phyloP scores from a whole-genome alignment of 2,113 vertebrate genomes.

The Sorex araneus region DNA sequence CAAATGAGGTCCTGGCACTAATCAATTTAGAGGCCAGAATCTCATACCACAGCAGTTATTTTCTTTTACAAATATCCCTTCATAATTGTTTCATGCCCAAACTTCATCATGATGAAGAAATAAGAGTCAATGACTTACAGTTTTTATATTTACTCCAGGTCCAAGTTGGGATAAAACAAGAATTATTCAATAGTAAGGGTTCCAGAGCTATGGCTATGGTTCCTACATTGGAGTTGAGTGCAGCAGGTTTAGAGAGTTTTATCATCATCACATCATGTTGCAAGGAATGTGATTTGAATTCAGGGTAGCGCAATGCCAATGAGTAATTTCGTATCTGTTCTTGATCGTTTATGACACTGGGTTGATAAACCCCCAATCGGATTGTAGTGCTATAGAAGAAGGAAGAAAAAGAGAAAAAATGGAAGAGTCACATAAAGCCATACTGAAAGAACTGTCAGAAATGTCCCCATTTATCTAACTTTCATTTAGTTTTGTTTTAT shows the following conservation, averaged over 20 bases:
- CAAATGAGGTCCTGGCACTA: neutral
- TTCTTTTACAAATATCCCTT: neutral
- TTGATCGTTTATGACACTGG: constrained; percentile 46
- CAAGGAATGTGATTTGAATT: constrained; percentile 82
- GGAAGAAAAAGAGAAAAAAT: neutral
- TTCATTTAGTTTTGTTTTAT: too few species aligned
- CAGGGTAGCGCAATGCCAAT: constrained; percentile 70
- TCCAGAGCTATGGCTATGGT: constrained; percentile 76
- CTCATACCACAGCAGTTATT: neutral
- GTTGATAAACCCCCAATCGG: constrained; percentile 71
- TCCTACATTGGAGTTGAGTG: constrained; percentile 65
- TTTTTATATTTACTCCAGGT: constrained; percentile 73
- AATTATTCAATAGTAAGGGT: neutral
- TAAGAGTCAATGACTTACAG: constrained; percentile 45
- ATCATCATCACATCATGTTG: constrained; percentile 93
- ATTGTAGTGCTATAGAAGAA: constrained; percentile 62
- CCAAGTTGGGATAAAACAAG: constrained; percentile 82
- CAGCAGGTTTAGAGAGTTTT: constrained; percentile 87
- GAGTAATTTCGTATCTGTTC: constrained; percentile 65
- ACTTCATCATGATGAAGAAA: neutral
- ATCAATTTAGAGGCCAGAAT: neutral
- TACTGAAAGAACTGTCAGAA: neutral
- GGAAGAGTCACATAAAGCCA: neutral
- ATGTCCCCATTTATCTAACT: too few species aligned
- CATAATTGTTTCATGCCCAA: neutral